A percentile compares a stretch with the other conserved stretches of the same genome.
Evolutionary conservation across 2,797 vertebrate genomes (phyloP).

Genomic region (Fringilla coelebs): DNA sequence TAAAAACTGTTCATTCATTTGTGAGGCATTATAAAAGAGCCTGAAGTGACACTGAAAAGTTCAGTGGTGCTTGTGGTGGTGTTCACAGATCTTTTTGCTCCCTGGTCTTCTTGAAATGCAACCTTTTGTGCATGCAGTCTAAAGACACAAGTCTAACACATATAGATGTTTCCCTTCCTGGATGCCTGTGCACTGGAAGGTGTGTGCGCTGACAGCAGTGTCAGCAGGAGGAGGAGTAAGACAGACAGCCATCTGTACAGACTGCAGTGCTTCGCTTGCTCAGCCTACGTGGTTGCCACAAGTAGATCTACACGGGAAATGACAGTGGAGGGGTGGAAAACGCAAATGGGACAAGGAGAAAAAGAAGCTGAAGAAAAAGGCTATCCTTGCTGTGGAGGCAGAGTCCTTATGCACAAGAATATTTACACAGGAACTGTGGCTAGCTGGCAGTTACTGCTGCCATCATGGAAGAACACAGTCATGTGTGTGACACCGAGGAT

Average conservation of each 20-base stretch:
- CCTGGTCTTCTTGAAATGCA: neutral
- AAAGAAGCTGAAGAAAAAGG: neutral
- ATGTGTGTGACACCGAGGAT: rapidly evolving
- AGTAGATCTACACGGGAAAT: neutral
- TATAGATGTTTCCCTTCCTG: neutral
- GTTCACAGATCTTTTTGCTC: neutral
- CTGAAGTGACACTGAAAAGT: neutral
- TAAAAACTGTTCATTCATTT: neutral
- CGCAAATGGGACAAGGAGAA: neutral
- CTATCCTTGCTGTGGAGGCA: neutral
- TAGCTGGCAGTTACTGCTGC: neutral
- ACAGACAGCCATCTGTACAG: neutral
- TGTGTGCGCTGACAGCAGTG: neutral
- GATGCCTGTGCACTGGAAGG: neutral
- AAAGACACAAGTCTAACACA: neutral
- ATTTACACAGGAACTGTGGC: neutral
- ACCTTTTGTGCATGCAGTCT: neutral
- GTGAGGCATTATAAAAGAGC: neutral
- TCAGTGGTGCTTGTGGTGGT: neutral
- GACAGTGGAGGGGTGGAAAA: neutral
- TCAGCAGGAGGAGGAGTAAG: neutral
- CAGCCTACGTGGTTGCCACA: neutral
- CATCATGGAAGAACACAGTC: neutral
- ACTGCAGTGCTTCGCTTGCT: neutral
- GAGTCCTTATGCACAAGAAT: neutral